Conservation (phyloP, 2,797 vertebrate genomes). For the Anguilla pacifica region DNA sequence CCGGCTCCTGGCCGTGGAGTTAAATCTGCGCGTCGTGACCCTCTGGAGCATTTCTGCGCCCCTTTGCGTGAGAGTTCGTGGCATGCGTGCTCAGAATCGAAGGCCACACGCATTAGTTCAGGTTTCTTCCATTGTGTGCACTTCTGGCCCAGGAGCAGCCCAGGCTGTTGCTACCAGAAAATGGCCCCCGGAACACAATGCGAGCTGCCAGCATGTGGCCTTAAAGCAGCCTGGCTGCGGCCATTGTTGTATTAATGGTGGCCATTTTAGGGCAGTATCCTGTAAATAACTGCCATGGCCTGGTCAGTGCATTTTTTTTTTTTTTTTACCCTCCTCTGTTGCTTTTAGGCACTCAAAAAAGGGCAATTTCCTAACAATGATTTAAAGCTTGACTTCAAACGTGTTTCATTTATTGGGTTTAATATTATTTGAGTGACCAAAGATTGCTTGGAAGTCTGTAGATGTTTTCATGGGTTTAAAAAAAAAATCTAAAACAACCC, state of each 20-base stretch:
- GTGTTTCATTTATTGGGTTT: background rate
- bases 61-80: background rate
- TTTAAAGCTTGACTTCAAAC: background rate
- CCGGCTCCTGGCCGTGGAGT: background rate
- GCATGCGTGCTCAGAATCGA: background rate
- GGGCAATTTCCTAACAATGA: background rate
- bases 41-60: background rate
- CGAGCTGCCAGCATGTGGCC: background rate
- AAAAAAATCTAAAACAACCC: background rate
- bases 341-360: background rate
- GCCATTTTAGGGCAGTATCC: background rate
- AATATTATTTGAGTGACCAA: background rate
- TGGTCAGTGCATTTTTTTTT: background rate
- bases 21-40: background rate
- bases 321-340: background rate
- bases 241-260: background rate
- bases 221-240: background rate
- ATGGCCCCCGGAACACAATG: conserved; percentile 13
- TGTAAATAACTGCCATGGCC: background rate
- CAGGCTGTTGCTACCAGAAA: background rate
- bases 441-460: background rate
- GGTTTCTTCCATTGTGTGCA: background rate
- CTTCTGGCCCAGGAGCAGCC: background rate
- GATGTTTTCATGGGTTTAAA: background rate
- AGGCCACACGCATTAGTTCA: background rate